Percentiles rank a stretch among this genome's conserved stretches.
Evolutionary conservation across 37 sponge, comb jelly and placozoan genomes (phyloP).

Genomic region (Mnemiopsis leidyi): DNA sequence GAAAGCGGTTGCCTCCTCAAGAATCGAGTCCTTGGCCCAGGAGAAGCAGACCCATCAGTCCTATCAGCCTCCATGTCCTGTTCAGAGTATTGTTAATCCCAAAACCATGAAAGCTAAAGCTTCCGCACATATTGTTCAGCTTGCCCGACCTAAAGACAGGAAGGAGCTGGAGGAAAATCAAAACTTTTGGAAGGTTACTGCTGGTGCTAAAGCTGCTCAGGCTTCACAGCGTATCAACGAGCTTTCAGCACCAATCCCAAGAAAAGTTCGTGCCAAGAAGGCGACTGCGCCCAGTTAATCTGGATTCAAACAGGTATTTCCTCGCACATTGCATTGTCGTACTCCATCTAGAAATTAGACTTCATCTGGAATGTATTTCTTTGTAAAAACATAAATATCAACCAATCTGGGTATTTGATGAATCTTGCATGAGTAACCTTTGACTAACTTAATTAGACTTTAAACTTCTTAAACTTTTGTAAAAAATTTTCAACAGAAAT

Average conservation of each 20-base stretch:
- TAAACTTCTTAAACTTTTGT: background rate
- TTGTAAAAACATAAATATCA: too few relatives aligned
- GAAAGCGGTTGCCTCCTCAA: conserved; percentile 15
- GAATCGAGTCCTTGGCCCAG: conserved; percentile 30
- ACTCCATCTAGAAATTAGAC: too few relatives aligned
- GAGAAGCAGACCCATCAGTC: conserved; percentile 33
- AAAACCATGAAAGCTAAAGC: conserved; percentile 64
- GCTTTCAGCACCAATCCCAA: conserved; percentile 30
- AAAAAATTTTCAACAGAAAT: background rate
- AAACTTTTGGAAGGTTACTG: conserved; percentile 40
- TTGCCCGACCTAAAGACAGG: conserved; percentile 63
- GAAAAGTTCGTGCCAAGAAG: conserved; percentile 47
- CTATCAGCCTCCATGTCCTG: conserved; percentile 53
- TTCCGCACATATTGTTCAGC: conserved; percentile 6
- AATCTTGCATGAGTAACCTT: background rate
- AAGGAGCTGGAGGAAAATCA: conserved; percentile 61
- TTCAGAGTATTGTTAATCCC: conserved; percentile 59
- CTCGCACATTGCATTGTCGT: too few relatives aligned
- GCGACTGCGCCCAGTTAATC: background rate
- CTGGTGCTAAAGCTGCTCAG: conserved; percentile 59
- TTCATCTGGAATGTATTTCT: too few relatives aligned
- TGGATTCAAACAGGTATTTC: too few relatives aligned
- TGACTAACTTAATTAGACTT: background rate
- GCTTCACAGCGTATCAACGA: conserved; percentile 43
- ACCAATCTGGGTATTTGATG: too few relatives aligned